phyloP scores from a whole-genome alignment of 2,888 invertebrate genomes.

The Phengaris arion region DNA sequence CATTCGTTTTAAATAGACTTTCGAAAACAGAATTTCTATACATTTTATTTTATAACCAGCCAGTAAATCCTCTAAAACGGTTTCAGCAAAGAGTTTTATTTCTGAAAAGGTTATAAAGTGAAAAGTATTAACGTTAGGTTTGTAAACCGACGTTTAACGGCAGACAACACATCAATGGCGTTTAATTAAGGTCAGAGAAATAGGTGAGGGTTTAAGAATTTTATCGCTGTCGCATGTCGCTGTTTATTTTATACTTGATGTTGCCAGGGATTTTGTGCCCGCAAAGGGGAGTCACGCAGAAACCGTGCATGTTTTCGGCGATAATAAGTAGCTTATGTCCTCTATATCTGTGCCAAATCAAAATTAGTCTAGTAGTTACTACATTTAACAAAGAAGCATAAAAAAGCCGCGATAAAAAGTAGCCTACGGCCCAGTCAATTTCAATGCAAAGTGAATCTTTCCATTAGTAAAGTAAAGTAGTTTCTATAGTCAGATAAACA shows the following conservation, averaged over 20 bases:
- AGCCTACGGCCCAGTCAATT: no score
- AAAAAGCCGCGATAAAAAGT: no score
- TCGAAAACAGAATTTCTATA: constrained; percentile 8
- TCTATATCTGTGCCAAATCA: no score
- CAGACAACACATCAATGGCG: constrained; percentile 11
- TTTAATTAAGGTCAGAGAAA: constrained; percentile 9
- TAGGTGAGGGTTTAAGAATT: constrained; percentile 15
- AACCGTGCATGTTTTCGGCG: no score
- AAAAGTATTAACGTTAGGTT: not conserved
- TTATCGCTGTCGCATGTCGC: not conserved
- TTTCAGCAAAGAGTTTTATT: constrained; percentile 9
- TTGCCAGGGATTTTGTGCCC: no score
- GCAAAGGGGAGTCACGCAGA: no score
- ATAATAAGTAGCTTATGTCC: no score
- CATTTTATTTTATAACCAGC: not conserved
- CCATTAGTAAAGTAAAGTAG: no score
- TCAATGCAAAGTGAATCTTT: no score
- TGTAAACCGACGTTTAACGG: constrained; percentile 10
- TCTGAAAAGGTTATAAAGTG: constrained; percentile 11
- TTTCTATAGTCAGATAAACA: no score
- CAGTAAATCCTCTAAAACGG: constrained; percentile 1
- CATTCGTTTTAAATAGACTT: not conserved
- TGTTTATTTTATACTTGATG: not conserved
- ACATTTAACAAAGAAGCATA: no score
- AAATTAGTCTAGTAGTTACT: no score